These are phyloP conservation scores for Amblyraja radiata DNA, from an alignment of 2,797 vertebrate genomes.

Conservation along the genomic window DNA sequence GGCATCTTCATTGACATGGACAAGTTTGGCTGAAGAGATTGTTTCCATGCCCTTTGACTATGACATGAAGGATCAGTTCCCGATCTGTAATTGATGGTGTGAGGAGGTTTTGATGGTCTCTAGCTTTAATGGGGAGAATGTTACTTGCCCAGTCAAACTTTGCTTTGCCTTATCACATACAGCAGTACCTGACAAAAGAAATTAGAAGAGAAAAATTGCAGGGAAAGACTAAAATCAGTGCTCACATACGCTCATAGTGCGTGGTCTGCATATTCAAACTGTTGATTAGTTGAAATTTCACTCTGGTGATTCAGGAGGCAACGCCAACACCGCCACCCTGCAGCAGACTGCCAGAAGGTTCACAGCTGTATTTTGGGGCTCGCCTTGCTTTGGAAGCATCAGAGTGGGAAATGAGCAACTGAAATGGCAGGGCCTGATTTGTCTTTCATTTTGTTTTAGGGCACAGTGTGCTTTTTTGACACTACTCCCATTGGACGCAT, in stretches of 20 bases:
- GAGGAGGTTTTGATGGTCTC: background rate
- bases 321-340: too few species aligned
- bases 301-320: background rate
- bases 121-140: background rate
- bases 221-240: too few species aligned
- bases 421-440: background rate
- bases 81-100: background rate
- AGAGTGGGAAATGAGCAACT: background rate
- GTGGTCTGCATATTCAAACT: too few species aligned
- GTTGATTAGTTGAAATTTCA: too few species aligned
- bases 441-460: slow-evolving; percentile 55
- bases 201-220: too few species aligned
- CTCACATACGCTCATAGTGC: too few species aligned
- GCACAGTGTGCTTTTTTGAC: slow-evolving; percentile 82
- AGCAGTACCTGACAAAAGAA: too few species aligned
- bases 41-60: too few species aligned
- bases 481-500: slow-evolving; percentile 76
- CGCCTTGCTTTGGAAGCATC: background rate
- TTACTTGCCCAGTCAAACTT: background rate
- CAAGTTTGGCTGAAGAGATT: too few species aligned
- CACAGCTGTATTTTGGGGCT: background rate
- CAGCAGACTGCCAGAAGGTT: background rate
- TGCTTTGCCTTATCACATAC: too few species aligned
- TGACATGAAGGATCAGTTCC: background rate
- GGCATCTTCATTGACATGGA: too few species aligned